A percentile compares a stretch with the other conserved stretches of the same genome.
Evolutionary conservation across 1,140 invertebrate species (phyloP).

Genomic region (Ruditapes philippinarum): DNA sequence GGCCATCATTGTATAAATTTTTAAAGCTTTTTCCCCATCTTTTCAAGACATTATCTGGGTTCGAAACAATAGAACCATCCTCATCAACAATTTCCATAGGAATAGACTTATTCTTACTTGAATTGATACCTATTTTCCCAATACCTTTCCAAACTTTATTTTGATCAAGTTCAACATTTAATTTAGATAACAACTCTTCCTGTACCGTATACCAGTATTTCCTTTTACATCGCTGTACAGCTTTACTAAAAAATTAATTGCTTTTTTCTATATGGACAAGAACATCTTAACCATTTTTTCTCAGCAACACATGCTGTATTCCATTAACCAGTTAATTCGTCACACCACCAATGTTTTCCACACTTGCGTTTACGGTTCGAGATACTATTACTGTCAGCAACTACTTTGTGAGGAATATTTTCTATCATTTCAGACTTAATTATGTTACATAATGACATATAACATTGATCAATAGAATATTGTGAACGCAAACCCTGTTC

Average conservation of each 20-base stretch:
- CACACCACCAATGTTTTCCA: conserved; percentile 41
- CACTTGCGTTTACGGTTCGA: background rate
- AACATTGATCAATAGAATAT: background rate
- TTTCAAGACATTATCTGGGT: background rate
- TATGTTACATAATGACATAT: background rate
- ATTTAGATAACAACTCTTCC: conserved; percentile 31
- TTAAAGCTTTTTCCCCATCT: background rate
- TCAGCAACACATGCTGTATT: background rate
- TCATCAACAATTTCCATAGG: conserved; percentile 46
- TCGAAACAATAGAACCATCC: background rate
- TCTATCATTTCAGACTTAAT: background rate
- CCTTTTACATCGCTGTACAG: conserved; percentile 7
- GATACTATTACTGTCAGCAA: background rate
- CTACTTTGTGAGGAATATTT: conserved; percentile 12
- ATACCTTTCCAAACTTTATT: conserved; percentile 30
- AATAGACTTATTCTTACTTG: too few relatives aligned
- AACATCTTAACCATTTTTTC: conserved; percentile 38
- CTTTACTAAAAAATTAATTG: conserved; percentile 7
- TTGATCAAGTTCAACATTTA: conserved; percentile 35
- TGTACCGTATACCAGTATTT: conserved; percentile 34
- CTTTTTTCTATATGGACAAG: conserved; percentile 1
- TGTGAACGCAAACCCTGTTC: background rate
- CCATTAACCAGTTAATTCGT: background rate
- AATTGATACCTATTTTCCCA: conserved; percentile 6
- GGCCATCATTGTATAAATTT: background rate